Conservation (phyloP, 2,888 invertebrate genomes). For the Endomychus coccineus region DNA sequence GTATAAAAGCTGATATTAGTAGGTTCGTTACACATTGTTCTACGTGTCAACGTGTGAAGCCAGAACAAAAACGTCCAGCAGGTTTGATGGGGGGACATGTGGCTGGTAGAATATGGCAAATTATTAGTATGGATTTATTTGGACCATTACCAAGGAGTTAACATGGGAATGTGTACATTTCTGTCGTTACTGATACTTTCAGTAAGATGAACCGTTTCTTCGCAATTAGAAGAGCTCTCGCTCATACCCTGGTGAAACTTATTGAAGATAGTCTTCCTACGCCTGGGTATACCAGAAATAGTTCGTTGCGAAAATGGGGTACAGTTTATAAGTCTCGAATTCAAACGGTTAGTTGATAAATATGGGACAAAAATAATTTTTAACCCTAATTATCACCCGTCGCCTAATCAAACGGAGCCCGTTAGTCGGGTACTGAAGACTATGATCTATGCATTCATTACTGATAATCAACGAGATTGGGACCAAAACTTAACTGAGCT, state of each 20-base stretch:
- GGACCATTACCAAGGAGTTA: too few species aligned
- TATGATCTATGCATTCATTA: slow-evolving; percentile 27
- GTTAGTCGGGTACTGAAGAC: slow-evolving; percentile 29
- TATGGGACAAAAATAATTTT: slow-evolving; percentile 15
- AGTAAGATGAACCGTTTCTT: slow-evolving; percentile 22
- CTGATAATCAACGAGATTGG: slow-evolving; percentile 23
- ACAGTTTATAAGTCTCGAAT: slow-evolving; percentile 21
- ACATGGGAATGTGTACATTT: slow-evolving; percentile 16
- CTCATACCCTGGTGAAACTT: slow-evolving; percentile 11
- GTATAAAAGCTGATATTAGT: too few species aligned
- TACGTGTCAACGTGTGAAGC: too few species aligned
- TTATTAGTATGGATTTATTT: too few species aligned
- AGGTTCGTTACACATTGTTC: too few species aligned
- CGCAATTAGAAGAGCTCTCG: slow-evolving; percentile 21
- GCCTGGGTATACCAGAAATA: slow-evolving; percentile 24
- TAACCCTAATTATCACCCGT: slow-evolving; percentile 28
- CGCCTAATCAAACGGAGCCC: slow-evolving; percentile 31
- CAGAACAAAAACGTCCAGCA: too few species aligned
- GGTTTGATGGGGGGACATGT: too few species aligned
- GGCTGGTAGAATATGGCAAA: too few species aligned
- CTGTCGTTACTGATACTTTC: slow-evolving; percentile 20
- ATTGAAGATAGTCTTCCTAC: slow-evolving; percentile 24
- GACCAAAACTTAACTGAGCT: slow-evolving; percentile 17
- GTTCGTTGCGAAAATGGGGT: slow-evolving; percentile 27
- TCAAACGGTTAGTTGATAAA: slow-evolving; percentile 11